Base-by-base conservation (phyloP, 2,797 vertebrate genomes). In the Chrosomus eos region DNA sequence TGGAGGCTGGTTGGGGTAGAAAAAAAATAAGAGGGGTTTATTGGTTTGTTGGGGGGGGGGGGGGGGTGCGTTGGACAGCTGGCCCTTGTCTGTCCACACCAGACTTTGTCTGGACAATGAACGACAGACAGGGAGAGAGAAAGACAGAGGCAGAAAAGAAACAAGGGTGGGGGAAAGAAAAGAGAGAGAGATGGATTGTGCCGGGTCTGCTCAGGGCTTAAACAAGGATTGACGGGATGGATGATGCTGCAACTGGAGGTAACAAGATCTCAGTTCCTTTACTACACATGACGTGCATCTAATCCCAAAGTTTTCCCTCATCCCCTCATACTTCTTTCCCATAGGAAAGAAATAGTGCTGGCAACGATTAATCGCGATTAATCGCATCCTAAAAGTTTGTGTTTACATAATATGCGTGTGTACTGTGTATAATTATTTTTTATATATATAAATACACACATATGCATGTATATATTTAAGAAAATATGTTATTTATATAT, bases 61-160 rank as follows among this genome's bases (percentile, higher is more conserved):
- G 48, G 40, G 80, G 83, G 40, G 48, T 51, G 70, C 11, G 26
- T 78, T 78, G 75, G 88, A 89, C 94, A 95, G 94, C 94, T 95
- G 94, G 90, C 91, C 88, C 91, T 92, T 94, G 93, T 94, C 91
- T 91, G 77, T 93, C 91, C 87, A 85, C 78, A 82, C 89, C 89
- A 89, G 88, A 85, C 87, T 92, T 93, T 94, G 93, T 94, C 87
- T 78, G 85, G 70, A 87, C 60, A 79, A 77, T 75, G 81, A 77
- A 62, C 48, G 36, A 77, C 80, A 62, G 85, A 82, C 66, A 64
- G 81, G 48, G 38, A 60, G 71, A 86, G 55, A 84, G 71, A 80
- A 80, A 40, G n/a, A 68, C 5, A 77, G 67, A 83, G 55, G 19
- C 33, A 40, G n/a, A 75, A 5, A 85, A 67, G 60, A 84, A 62